phyloP scores from a whole-genome alignment of 2,888 invertebrate genomes.

The Mycalesis mineus region DNA sequence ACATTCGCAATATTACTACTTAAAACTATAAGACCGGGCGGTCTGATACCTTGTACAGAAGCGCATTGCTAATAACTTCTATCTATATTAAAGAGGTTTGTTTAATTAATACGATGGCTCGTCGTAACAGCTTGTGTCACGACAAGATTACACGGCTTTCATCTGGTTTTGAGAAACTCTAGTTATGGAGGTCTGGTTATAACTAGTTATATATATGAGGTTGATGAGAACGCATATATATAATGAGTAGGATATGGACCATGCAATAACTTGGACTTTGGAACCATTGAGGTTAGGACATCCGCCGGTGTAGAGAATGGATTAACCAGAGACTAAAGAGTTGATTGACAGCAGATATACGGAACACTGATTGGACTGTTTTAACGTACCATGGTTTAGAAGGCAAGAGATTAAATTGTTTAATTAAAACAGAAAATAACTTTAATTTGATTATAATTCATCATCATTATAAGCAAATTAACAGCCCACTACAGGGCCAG shows the following conservation, averaged over 20 bases:
- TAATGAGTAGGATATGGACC: neutral
- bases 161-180: neutral
- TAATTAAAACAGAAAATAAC: too few relatives aligned
- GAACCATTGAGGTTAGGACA: too few relatives aligned
- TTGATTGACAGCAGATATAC: too few relatives aligned
- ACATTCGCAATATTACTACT: neutral
- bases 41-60: neutral
- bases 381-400: too few relatives aligned
- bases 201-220: neutral
- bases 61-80: neutral
- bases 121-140: neutral
- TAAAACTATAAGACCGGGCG: neutral
- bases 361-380: too few relatives aligned
- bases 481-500: too few relatives aligned
- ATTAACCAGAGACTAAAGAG: too few relatives aligned
- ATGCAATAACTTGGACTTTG: too few relatives aligned
- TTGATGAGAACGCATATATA: neutral
- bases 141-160: neutral
- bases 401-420: too few relatives aligned
- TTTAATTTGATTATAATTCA: too few relatives aligned
- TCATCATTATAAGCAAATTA: too few relatives aligned
- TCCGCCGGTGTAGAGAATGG: too few relatives aligned
- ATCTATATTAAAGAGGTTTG: neutral
- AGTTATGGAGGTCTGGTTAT: neutral
- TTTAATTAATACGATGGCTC: neutral